Base-by-base conservation (phyloP, 2,888 invertebrate genomes). In the Aleiodes alternator region DNA sequence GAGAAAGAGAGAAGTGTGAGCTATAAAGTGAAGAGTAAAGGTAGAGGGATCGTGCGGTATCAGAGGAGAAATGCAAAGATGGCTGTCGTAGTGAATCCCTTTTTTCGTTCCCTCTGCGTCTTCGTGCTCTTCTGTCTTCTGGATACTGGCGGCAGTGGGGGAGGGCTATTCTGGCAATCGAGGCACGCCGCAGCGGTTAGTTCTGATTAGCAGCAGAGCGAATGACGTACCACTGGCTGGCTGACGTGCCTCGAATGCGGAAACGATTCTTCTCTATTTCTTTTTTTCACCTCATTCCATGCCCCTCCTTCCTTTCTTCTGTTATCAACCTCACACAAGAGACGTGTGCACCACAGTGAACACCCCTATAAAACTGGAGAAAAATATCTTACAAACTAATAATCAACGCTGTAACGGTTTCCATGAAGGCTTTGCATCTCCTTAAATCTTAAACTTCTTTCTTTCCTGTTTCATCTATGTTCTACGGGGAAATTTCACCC, bases 141-240 rank as follows among this genome's bases (percentile, higher is more conserved):
- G 57, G 50, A 51, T 68, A 50, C 23, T 23, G 53, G 43, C 43
- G 11, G 43, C 34, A 48, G 43, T 64, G 23, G 11, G 64, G 8
- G 23, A 14, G 48, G 64, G 77, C 82, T 83, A 79, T 81, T 83
- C 77, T 78, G 73, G 82, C 80, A 89, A 85, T 86, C 89, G 74
- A 78, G 81, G 87, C 89, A 89, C 89, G 89, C 85, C 83, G 83
- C 84, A 84, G 84, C 89, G 86, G 88, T 89, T 89, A 89, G 89
- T 89, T 89, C 89, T 89, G 89, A 89, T 89, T 89, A 89, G 89
- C 88, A 86, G 83, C 85, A 82, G 86, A 84, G 83, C 88, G 88
- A 87, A 87, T 88, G 88, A 89, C 88, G 88, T 88, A 89, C 88
- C 88, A 88, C 87, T 88, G 87, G 82, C 85, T 82, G 83, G 84